phyloP scores from a whole-genome alignment of 53 echinoderm and acorn worm species.

The Actinopyga echinites region DNA sequence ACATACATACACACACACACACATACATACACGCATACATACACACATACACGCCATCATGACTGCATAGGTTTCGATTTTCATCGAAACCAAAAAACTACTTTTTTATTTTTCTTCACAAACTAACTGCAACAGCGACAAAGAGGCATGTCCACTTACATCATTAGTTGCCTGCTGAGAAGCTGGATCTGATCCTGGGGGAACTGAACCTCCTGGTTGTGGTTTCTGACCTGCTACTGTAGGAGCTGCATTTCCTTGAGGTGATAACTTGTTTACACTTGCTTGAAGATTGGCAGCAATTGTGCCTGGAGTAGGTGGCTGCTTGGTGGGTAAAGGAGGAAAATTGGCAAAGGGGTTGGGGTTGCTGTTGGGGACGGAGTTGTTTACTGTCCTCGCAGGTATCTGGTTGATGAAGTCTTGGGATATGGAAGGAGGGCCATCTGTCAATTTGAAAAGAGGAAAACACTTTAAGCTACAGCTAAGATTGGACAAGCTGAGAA shows the following conservation, averaged over 20 bases:
- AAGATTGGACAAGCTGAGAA: neutral
- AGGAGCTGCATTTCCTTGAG: slow-evolving; percentile 33
- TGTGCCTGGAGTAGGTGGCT: slow-evolving; percentile 52
- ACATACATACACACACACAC: no score
- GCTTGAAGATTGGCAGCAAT: slow-evolving; percentile 50
- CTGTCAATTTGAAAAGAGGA: slow-evolving; percentile 27
- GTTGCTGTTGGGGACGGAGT: slow-evolving; percentile 52
- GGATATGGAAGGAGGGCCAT: slow-evolving; percentile 50
- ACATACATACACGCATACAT: no score
- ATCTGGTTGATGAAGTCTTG: slow-evolving; percentile 42
- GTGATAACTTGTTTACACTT: slow-evolving; percentile 52
- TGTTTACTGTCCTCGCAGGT: neutral
- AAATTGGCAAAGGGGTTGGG: slow-evolving; percentile 88
- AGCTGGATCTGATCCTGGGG: neutral
- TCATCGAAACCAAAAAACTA: no score
- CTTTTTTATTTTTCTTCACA: no score
- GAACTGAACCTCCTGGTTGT: slow-evolving; percentile 33
- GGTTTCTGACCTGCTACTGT: slow-evolving; percentile 44
- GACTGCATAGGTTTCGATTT: no score
- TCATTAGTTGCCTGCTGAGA: no score
- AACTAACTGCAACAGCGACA: no score
- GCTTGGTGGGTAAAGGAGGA: slow-evolving; percentile 74
- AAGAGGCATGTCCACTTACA: no score
- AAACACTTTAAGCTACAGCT: no score
- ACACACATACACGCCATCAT: no score